phyloP scores from a whole-genome alignment of 2,797 vertebrate genomes.

The Scolopax rusticola region DNA sequence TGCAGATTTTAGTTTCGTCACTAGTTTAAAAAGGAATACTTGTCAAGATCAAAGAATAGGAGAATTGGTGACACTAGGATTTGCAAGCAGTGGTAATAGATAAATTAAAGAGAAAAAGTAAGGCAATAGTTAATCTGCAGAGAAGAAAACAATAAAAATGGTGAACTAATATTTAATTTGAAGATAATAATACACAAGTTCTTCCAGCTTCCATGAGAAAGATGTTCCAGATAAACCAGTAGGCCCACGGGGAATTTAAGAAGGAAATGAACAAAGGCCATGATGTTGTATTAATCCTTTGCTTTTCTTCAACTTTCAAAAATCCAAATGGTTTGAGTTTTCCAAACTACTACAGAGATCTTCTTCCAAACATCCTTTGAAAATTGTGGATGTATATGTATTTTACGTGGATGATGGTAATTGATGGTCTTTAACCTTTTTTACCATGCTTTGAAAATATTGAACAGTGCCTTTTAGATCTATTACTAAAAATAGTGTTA shows the following conservation, averaged over 20 bases:
- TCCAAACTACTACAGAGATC: neutral
- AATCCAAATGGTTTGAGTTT: neutral
- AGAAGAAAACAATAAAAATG: conserved; percentile 58
- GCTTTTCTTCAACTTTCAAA: neutral
- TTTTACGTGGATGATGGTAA: neutral
- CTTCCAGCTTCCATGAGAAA: conserved; percentile 32
- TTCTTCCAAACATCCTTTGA: neutral
- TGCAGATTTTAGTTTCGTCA: neutral
- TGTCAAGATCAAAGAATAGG: neutral
- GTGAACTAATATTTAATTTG: conserved; percentile 14
- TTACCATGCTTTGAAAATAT: neutral
- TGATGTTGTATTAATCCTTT: neutral
- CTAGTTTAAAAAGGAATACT: neutral
- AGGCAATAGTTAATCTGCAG: neutral
- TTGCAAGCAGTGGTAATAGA: neutral
- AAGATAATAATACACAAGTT: neutral
- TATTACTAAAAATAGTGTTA: neutral
- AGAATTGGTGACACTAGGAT: neutral
- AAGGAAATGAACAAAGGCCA: neutral
- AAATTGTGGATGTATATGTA: neutral
- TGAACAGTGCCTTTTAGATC: neutral
- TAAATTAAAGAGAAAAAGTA: conserved; percentile 14
- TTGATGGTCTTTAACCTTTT: neutral
- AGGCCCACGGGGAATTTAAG: neutral
- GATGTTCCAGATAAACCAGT: neutral